Conservation (phyloP, 2,113 vertebrate genomes). For the Mystacornis crossleyi region DNA sequence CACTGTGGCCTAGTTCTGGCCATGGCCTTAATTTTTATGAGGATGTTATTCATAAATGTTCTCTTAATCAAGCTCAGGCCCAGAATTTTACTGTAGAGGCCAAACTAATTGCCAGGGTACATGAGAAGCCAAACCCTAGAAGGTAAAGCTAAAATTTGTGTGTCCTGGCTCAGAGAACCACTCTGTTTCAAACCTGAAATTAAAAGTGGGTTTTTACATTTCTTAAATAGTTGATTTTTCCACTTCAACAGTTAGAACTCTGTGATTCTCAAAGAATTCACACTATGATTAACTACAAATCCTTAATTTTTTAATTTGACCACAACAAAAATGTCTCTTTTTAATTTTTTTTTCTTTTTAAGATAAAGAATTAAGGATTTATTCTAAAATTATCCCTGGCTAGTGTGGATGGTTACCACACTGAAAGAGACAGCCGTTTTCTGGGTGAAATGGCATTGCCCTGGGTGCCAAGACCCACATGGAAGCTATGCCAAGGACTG, state of each 20-base stretch:
- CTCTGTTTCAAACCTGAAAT: constrained; percentile 50
- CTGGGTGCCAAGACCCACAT: constrained; percentile 37
- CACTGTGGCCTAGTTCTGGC: constrained; percentile 16
- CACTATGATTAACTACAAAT: constrained; percentile 61
- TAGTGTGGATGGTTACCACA: constrained; percentile 23
- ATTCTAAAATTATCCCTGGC: constrained; percentile 44
- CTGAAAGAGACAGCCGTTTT: constrained; percentile 51
- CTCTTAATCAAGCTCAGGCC: constrained; percentile 86
- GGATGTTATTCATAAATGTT: constrained; percentile 85
- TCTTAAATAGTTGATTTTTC: constrained; percentile 83
- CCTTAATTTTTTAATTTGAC: constrained; percentile 72
- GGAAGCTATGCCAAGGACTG: constrained; percentile 9
- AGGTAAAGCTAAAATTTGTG: constrained; percentile 81
- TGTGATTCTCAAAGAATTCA: constrained; percentile 78
- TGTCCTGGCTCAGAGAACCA: constrained; percentile 77
- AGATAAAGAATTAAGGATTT: not conserved
- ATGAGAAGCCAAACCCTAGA: constrained; percentile 77
- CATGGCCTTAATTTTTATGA: constrained; percentile 71
- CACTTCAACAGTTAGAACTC: constrained; percentile 80
- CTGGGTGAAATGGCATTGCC: constrained; percentile 47
- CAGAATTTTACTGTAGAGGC: constrained; percentile 66
- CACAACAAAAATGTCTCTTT: constrained; percentile 59
- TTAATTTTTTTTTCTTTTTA: not conserved
- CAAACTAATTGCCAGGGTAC: constrained; percentile 71
- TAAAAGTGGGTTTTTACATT: constrained; percentile 69